Percentiles rank a stretch among this genome's conserved stretches.
Evolutionary conservation across 2,113 vertebrate species (phyloP).

Genomic region (rabbit (Oryctolagus cuniculus)): mOryCun1.1 NC_091432.1:97981501-97982000

Average conservation of each 20-base stretch:
- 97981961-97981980: background rate
- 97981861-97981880: background rate
- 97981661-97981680: background rate
- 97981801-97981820: background rate
- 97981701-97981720: background rate
- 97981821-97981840: background rate
- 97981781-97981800: background rate
- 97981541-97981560: background rate
- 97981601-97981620: background rate
- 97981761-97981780: background rate
- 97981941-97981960: background rate
- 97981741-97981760: background rate
- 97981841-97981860: background rate
- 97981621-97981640: background rate
- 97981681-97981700: background rate
- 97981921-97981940: background rate
- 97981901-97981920: background rate
- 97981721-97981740: background rate
- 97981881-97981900: background rate
- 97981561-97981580: background rate
- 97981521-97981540: background rate
- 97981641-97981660: background rate
- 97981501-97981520: background rate
- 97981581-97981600: background rate
- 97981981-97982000: background rate